Evolutionary conservation across 2,113 vertebrate species (phyloP), one percentile per base, ranked within the genome.

Genomic region (Conger conger): DNA sequence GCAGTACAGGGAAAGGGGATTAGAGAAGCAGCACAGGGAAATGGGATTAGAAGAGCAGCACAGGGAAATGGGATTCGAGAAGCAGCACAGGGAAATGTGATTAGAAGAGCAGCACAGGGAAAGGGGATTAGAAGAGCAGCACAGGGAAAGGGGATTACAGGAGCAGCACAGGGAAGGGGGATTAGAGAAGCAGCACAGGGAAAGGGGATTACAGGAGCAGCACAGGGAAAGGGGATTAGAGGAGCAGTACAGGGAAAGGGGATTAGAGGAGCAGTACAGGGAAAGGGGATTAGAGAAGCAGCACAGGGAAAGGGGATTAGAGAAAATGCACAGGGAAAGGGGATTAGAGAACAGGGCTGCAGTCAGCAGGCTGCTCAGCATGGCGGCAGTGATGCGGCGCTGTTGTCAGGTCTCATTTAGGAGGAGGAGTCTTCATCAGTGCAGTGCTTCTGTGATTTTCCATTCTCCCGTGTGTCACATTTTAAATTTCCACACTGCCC

Each of bases 381-480:
- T n/a, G 27, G 38, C 3, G 16, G 27, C 23, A 37, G 79, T 45
- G 79, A 45, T 15, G 23, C 79, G 50, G 23, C 13, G 13, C 40
- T 30, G 23, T 2, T 80, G 79, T 80, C 79, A 80, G 79, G 15
- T 50, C 20, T 80, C 79, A 50, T 80, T 50, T 45, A 20, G 5
- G 6, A 45, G 79, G 42, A 38, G 38, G 79, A 30, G 20, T 42
- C 79, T 50, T 80, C 23, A 23, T 45, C 79, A 80, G 4, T 80
- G 40, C 79, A 30, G 77, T 30, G 27, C n/a, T n/a, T 85, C 53
- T 35, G 42, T 50, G 20, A 76, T 53, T 81, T 50, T 76, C 79
- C 37, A 81, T 79, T 79, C 76, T 18, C 76, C 13, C 30, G 20
- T 42, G 36, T 79, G 45, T 37, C 83, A 84, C 83, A 60, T 79